A percentile compares a stretch with the other conserved stretches of the same genome.
Conservation (phyloP, 2,888 invertebrate genomes). For the Rotaria sp. region DNA sequence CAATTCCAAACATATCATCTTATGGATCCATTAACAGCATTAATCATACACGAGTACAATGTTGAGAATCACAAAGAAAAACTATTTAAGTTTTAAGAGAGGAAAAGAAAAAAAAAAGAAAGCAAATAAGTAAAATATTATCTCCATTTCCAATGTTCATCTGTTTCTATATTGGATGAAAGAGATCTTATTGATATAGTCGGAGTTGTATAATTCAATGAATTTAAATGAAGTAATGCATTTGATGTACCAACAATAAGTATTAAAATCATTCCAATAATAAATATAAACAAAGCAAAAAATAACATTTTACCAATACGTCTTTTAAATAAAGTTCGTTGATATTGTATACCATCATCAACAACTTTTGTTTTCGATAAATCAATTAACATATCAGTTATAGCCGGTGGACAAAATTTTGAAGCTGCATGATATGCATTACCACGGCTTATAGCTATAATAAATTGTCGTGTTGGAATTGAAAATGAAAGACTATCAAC, state of each 20-base stretch:
- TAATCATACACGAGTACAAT: not conserved
- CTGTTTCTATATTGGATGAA: not conserved
- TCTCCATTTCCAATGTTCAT: not conserved
- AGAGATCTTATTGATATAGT: not conserved
- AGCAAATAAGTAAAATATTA: not conserved
- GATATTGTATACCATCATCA: not conserved
- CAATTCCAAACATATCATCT: not conserved
- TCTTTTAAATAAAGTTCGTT: not conserved
- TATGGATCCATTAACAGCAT: not conserved
- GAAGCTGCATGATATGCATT: not conserved
- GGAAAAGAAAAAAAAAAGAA: too few relatives aligned
- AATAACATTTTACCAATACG: not conserved
- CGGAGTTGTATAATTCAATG: not conserved
- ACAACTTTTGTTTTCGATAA: not conserved
- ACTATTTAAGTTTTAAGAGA: too few relatives aligned
- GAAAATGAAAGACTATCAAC: not conserved
- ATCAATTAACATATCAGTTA: not conserved
- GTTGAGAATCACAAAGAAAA: not conserved
- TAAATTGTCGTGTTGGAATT: conserved; percentile 21
- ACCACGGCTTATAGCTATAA: not conserved
- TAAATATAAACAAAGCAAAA: not conserved
- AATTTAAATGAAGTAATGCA: not conserved
- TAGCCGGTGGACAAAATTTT: not conserved
- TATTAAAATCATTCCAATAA: not conserved
- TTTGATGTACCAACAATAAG: not conserved